Conservation (phyloP, 2,888 invertebrate genomes). For the Pachymerium ferrugineum region DNA sequence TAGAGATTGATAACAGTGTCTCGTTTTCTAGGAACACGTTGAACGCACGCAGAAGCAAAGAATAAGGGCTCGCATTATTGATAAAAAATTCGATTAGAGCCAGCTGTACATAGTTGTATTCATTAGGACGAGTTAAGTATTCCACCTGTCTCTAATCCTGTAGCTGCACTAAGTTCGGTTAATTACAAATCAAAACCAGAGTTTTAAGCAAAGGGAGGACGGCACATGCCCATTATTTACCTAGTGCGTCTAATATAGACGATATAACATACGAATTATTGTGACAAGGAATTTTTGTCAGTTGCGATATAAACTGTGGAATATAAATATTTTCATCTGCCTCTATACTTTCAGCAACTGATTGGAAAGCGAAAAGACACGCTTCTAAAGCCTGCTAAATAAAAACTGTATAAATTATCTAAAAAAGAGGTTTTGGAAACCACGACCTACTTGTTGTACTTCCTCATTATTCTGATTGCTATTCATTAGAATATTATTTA, state of each 20-base stretch:
- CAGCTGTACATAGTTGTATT: too few relatives aligned
- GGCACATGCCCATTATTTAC: constrained; percentile 46
- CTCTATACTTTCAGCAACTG: constrained; percentile 56
- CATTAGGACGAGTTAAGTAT: too few relatives aligned
- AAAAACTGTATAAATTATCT: not conserved
- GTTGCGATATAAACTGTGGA: constrained; percentile 57
- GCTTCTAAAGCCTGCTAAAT: constrained; percentile 56
- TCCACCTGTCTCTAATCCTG: too few relatives aligned
- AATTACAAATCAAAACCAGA: too few relatives aligned
- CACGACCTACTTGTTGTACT: not conserved
- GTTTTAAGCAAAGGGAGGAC: too few relatives aligned
- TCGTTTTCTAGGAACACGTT: too few relatives aligned
- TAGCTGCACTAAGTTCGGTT: too few relatives aligned
- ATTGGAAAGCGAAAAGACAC: constrained; percentile 60
- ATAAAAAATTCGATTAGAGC: too few relatives aligned
- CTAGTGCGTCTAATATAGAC: constrained; percentile 70
- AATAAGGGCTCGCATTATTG: too few relatives aligned
- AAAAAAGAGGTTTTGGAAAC: too few relatives aligned
- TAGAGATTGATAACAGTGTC: too few relatives aligned
- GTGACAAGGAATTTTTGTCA: constrained; percentile 59
- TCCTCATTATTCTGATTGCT: constrained; percentile 37
- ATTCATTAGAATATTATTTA: constrained; percentile 55
- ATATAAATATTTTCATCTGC: constrained; percentile 55
- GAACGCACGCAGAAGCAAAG: too few relatives aligned
- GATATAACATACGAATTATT: constrained; percentile 60